Conservation (phyloP, 2,797 vertebrate genomes). For the Tangara arthus region DNA sequence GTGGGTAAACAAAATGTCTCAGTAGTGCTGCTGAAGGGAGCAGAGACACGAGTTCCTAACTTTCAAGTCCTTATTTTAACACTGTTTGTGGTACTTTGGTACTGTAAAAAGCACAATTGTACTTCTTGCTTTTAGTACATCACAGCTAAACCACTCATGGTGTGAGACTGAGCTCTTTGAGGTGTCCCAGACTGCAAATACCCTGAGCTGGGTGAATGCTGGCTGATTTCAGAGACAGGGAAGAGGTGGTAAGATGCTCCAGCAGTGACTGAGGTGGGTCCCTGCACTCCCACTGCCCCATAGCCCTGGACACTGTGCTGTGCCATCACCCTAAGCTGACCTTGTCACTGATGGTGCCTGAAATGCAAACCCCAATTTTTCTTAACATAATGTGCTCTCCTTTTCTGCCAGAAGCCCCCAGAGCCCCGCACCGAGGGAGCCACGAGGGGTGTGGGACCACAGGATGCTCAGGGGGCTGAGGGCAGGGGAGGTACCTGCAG, state of each 20-base stretch:
- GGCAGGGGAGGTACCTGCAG: background rate
- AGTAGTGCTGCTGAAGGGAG: background rate
- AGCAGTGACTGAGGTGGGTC: rapidly evolving
- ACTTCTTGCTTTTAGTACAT: background rate
- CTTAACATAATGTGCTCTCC: too few species aligned
- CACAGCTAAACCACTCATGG: background rate
- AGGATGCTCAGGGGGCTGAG: background rate
- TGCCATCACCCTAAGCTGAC: background rate
- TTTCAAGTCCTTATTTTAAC: background rate
- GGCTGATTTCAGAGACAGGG: background rate
- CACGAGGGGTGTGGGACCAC: rapidly evolving
- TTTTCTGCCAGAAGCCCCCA: too few species aligned
- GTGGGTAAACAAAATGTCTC: background rate
- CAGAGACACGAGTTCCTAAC: rapidly evolving
- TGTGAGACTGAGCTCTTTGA: background rate
- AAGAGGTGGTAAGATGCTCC: background rate
- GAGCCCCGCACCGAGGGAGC: rapidly evolving
- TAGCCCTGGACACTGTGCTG: background rate
- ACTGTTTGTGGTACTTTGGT: background rate
- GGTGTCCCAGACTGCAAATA: background rate
- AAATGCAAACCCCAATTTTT: too few species aligned
- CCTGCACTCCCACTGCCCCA: rapidly evolving
- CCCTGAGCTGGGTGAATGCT: background rate
- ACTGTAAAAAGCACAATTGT: background rate
- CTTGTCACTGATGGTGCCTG: background rate